Evolutionary conservation across 1,140 invertebrate genomes (phyloP).

Genomic region (Cheumatopsyche charites): DNA sequence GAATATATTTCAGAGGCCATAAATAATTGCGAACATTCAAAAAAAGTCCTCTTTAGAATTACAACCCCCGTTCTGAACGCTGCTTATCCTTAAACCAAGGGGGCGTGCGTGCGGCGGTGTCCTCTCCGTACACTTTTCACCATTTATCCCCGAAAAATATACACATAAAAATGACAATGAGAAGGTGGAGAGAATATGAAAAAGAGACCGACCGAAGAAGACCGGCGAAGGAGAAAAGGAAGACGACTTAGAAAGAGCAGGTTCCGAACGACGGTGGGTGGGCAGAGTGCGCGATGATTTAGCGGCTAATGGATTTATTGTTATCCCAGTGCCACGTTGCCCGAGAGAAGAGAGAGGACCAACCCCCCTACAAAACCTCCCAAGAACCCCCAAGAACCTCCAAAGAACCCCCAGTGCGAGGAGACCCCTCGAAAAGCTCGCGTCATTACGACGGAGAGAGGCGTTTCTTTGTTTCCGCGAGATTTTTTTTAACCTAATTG

Average conservation of each 20-base stretch:
- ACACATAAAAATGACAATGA: constrained; percentile 47
- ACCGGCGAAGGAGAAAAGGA: constrained; percentile 39
- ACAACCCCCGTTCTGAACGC: no score
- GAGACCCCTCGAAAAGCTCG: constrained; percentile 27
- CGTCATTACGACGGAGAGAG: constrained; percentile 40
- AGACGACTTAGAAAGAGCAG: constrained; percentile 12
- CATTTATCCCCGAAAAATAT: constrained; percentile 25
- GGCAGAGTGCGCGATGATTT: constrained; percentile 43
- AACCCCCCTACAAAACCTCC: constrained; percentile 15
- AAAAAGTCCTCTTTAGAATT: no score
- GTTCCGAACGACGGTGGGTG: constrained; percentile 22
- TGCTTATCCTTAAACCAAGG: no score
- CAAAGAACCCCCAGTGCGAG: constrained; percentile 4
- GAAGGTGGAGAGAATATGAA: constrained; percentile 44
- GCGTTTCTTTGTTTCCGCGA: constrained; percentile 44
- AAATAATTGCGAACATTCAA: no score
- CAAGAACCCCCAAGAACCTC: neutral
- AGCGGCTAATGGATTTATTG: constrained; percentile 49
- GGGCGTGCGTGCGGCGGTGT: no score
- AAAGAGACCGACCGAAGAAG: constrained; percentile 31
- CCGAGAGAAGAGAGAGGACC: constrained; percentile 2
- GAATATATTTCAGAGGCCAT: no score
- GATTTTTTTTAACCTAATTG: constrained; percentile 48
- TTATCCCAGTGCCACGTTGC: constrained; percentile 48
- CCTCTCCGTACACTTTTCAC: no score